These are phyloP conservation scores for Phalacrocorax carbo DNA, from an alignment of 2,113 vertebrate genomes.

Conservation along the genomic window DNA sequence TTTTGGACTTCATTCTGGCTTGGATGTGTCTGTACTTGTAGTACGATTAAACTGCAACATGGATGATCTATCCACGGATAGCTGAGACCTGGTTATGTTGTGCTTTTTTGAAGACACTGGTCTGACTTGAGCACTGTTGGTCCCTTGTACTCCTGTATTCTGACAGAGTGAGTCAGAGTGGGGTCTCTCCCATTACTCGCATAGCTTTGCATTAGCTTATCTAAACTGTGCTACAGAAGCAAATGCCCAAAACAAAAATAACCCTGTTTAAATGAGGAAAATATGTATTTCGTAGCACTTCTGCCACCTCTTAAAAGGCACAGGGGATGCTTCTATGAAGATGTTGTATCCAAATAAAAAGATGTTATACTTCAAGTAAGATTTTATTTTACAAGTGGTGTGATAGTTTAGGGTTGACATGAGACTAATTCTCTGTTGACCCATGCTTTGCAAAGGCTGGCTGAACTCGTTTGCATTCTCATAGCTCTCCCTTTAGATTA, in stretches of 20 bases:
- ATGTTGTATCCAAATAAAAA: neutral
- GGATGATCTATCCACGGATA: neutral
- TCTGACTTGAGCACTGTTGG: neutral
- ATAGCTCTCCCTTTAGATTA: neutral
- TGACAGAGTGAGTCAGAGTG: neutral
- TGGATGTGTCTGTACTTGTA: neutral
- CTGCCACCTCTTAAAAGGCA: neutral
- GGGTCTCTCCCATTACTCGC: neutral
- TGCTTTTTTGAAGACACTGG: neutral
- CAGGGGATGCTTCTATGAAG: neutral
- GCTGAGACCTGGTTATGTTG: neutral
- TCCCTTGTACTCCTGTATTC: neutral
- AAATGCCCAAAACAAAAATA: conserved; percentile 7
- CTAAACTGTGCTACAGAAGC: neutral
- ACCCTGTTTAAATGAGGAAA: neutral
- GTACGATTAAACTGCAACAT: neutral
- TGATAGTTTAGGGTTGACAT: neutral
- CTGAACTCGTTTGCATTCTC: neutral
- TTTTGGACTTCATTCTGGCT: neutral
- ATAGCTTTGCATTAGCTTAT: neutral
- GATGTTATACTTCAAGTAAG: neutral
- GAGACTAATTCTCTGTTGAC: neutral
- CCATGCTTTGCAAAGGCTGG: neutral
- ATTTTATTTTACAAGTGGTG: neutral
- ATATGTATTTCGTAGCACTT: neutral